A percentile compares a stretch with the other conserved stretches of the same genome.
These are phyloP conservation scores for Anastrepha ludens DNA, from an alignment of 1,140 invertebrate genomes.

Conservation along the genomic window DNA sequence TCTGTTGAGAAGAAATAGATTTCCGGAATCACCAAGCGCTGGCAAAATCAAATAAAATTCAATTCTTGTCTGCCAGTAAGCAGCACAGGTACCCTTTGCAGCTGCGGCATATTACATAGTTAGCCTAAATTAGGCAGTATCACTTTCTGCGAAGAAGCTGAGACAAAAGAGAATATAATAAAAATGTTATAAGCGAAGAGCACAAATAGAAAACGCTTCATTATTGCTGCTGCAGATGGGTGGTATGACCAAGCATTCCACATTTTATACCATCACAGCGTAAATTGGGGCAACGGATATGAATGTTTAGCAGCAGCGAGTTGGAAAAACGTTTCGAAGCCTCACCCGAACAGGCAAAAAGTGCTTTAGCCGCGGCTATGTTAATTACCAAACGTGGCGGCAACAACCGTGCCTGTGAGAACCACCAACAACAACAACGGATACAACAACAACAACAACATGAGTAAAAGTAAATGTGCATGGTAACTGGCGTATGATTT, in stretches of 20 bases:
- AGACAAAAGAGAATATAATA: too few relatives aligned
- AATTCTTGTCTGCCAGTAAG: too few relatives aligned
- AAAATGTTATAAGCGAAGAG: too few relatives aligned
- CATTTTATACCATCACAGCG: not conserved
- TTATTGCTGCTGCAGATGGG: not conserved
- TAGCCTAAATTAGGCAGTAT: too few relatives aligned
- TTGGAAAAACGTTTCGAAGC: not conserved
- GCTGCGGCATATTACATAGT: too few relatives aligned
- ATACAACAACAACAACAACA: not conserved
- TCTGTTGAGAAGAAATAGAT: too few relatives aligned
- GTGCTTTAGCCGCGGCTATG: not conserved
- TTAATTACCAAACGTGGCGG: slow-evolving; percentile 10
- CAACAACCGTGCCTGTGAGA: not conserved
- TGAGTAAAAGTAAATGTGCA: not conserved
- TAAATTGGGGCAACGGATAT: not conserved
- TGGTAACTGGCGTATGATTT: slow-evolving; percentile 24
- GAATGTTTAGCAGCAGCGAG: not conserved
- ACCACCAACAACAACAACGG: not conserved
- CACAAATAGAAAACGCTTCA: too few relatives aligned
- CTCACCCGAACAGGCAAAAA: not conserved
- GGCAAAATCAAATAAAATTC: too few relatives aligned
- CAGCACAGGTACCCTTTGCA: too few relatives aligned
- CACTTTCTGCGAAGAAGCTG: too few relatives aligned
- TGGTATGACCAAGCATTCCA: not conserved
- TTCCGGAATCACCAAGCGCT: too few relatives aligned